phyloP scores from a whole-genome alignment of 2,797 vertebrate genomes.

The Coendou prehensilis region DNA sequence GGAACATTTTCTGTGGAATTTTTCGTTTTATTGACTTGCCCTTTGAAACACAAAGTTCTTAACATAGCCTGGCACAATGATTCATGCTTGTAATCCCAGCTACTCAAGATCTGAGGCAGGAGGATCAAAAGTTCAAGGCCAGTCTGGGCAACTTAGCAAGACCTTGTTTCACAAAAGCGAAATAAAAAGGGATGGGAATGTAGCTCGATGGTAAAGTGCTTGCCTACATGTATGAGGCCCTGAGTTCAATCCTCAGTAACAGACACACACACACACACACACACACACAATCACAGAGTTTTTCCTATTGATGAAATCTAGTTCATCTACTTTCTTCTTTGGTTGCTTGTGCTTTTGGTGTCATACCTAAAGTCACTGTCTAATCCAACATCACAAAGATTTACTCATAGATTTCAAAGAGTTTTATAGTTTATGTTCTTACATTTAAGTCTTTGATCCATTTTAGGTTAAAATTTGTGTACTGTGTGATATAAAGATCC shows the following conservation, averaged over 20 bases:
- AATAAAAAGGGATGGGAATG: not conserved
- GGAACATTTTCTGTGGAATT: conserved; percentile 2
- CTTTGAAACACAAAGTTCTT: conserved; percentile 32
- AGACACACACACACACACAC: not conserved
- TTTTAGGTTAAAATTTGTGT: conserved; percentile 44
- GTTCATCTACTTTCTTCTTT: not conserved
- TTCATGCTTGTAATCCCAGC: not conserved
- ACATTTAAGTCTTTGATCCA: not conserved
- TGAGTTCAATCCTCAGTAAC: not conserved
- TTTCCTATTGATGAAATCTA: not conserved
- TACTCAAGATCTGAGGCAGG: not conserved
- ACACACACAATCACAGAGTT: not conserved
- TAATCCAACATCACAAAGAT: not conserved
- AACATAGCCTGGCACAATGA: not conserved
- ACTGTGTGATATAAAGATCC: not conserved
- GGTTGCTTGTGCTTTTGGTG: not conserved
- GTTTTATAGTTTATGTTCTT: not conserved
- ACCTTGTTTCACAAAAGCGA: not conserved
- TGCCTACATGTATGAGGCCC: not conserved
- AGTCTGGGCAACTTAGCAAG: not conserved
- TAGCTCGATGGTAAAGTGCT: not conserved
- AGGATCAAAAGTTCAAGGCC: not conserved
- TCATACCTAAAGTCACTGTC: not conserved
- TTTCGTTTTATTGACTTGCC: not conserved
- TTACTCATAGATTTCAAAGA: not conserved